A percentile compares a stretch with the other conserved stretches of the same genome.
These are phyloP conservation scores for Pectinophora gossypiella DNA, from an alignment of 1,140 invertebrate species.

Conservation along the genomic window DNA sequence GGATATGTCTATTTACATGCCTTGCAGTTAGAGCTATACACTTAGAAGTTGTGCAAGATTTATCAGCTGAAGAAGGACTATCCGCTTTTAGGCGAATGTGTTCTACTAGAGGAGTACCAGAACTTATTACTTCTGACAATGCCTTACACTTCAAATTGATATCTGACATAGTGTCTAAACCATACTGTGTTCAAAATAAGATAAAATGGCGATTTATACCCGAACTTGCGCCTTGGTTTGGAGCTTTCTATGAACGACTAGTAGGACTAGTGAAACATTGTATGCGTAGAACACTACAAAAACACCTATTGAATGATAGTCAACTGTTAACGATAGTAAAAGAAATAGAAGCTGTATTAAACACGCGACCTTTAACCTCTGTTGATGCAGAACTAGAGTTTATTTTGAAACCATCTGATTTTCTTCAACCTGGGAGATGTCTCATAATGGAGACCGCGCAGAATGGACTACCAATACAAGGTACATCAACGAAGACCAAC, in stretches of 20 bases:
- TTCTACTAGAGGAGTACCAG: conserved; percentile 27
- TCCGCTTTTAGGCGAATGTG: conserved; percentile 32
- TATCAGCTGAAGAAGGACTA: conserved; percentile 31
- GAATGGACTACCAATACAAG: too few relatives aligned
- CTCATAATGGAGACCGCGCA: too few relatives aligned
- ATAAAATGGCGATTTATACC: conserved; percentile 14
- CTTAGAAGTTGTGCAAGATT: conserved; percentile 33
- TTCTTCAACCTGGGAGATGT: too few relatives aligned
- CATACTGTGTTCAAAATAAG: conserved; percentile 14
- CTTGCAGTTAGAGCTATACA: conserved; percentile 31
- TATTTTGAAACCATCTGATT: too few relatives aligned
- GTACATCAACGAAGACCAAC: too few relatives aligned
- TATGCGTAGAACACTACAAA: too few relatives aligned
- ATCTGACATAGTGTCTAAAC: conserved; percentile 2
- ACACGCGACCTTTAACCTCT: too few relatives aligned
- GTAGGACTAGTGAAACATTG: conserved; percentile 6
- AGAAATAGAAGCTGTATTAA: too few relatives aligned
- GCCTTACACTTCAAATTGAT: conserved; percentile 7
- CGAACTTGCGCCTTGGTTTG: conserved; percentile 6
- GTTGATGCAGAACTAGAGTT: too few relatives aligned
- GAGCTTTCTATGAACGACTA: conserved; percentile 10
- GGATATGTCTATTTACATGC: conserved; percentile 39
- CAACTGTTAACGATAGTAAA: too few relatives aligned
- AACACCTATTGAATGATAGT: too few relatives aligned
- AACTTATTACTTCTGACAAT: conserved; percentile 38